Conservation (phyloP, 2,888 invertebrate species). For the Acanthopleura granulata region DNA sequence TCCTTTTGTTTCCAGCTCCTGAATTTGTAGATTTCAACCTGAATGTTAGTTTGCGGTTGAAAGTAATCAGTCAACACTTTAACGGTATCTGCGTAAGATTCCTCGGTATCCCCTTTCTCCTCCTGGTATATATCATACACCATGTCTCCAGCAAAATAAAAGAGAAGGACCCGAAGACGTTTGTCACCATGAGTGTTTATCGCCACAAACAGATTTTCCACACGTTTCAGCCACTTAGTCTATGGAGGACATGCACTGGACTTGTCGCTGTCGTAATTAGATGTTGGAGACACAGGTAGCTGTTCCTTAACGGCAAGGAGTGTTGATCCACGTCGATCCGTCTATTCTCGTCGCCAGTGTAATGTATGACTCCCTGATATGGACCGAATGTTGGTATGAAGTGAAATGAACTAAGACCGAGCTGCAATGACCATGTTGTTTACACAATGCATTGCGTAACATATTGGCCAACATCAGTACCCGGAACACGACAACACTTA, state of each 20-base stretch:
- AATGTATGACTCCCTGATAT: no score
- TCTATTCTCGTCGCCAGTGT: no score
- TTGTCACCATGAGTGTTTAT: conserved; percentile 3
- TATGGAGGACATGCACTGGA: neutral
- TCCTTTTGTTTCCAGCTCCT: conserved; percentile 32
- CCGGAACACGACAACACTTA: no score
- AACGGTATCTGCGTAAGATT: neutral
- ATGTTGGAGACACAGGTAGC: neutral
- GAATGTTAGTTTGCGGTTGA: neutral
- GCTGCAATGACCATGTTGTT: no score
- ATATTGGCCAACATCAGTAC: no score
- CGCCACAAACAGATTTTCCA: conserved; percentile 18
- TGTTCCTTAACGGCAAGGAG: neutral
- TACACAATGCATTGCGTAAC: no score
- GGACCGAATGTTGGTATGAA: no score
- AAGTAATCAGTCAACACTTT: conserved; percentile 12
- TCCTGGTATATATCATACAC: conserved; percentile 15
- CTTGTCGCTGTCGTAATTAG: conserved; percentile 4
- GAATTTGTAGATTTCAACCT: conserved; percentile 37
- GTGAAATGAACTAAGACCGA: no score
- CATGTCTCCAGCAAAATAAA: neutral
- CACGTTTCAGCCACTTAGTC: conserved; percentile 9
- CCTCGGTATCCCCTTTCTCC: neutral
- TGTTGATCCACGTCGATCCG: no score
- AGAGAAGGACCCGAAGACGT: neutral